A percentile compares a stretch with the other conserved stretches of the same genome.
Evolutionary conservation across 2,888 invertebrate genomes (phyloP).

Genomic region (Acanthococcus lagerstroemiae): DNA sequence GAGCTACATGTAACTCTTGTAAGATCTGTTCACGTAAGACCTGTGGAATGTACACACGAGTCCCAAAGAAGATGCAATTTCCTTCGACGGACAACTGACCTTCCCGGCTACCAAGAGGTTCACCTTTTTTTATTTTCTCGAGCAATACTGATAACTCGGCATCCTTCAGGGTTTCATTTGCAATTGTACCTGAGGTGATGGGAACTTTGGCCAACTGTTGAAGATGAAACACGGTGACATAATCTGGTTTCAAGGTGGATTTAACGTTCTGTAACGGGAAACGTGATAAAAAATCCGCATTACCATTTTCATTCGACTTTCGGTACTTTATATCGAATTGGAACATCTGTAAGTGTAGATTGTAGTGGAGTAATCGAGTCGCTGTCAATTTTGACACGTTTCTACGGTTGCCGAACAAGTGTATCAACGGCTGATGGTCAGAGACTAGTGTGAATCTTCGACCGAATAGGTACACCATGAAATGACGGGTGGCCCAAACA

Average conservation of each 20-base stretch:
- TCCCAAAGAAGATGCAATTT: slow-evolving; percentile 23
- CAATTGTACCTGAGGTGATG: not conserved
- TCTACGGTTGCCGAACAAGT: not conserved
- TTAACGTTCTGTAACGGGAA: not conserved
- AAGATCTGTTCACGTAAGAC: slow-evolving; percentile 32
- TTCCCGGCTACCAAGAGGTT: not conserved
- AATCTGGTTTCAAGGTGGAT: not conserved
- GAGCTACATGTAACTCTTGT: slow-evolving; percentile 37
- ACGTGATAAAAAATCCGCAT: slow-evolving; percentile 9
- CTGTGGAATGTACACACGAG: slow-evolving; percentile 32
- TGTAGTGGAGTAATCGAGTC: slow-evolving; percentile 21
- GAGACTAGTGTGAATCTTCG: not conserved
- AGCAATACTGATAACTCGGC: not conserved
- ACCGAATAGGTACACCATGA: not conserved
- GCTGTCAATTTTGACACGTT: not conserved
- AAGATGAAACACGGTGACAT: not conserved
- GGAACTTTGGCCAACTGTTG: not conserved
- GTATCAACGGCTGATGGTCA: not conserved
- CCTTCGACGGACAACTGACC: slow-evolving; percentile 12
- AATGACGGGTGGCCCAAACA: slow-evolving; percentile 5
- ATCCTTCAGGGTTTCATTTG: slow-evolving; percentile 17
- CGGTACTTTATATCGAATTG: slow-evolving; percentile 6
- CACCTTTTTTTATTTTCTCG: not conserved
- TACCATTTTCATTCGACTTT: not conserved
- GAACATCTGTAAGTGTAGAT: slow-evolving; percentile 11